Evolutionary conservation across 2,113 vertebrate species (phyloP).

Genomic region (Garra rufa): DNA sequence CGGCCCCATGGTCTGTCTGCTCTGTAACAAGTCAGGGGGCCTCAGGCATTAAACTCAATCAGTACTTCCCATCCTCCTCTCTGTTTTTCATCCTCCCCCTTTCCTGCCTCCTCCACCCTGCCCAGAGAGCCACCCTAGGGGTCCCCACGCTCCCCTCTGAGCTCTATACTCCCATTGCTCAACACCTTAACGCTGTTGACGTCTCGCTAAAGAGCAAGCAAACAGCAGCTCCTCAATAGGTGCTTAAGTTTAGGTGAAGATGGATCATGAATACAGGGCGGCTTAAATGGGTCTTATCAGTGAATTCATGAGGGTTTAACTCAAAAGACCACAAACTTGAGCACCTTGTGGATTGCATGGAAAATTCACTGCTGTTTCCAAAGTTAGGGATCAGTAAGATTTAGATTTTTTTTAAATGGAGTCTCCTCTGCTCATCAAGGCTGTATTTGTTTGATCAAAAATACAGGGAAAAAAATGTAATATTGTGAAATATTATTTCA

Average conservation of each 20-base stretch:
- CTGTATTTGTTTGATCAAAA: too few species aligned
- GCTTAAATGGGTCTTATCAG: conserved; percentile 27
- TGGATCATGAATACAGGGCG: neutral
- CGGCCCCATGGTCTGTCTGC: conserved; percentile 20
- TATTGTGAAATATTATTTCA: too few species aligned
- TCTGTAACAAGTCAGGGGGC: conserved; percentile 36
- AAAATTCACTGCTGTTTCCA: neutral
- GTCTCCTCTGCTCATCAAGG: too few species aligned
- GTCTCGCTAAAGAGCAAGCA: conserved; percentile 36
- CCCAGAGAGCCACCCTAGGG: conserved; percentile 5
- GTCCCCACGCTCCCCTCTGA: neutral
- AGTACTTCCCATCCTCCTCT: conserved; percentile 43
- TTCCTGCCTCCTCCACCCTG: conserved; percentile 15
- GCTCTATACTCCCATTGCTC: conserved; percentile 10
- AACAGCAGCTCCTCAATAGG: conserved; percentile 4
- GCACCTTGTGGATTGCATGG: neutral
- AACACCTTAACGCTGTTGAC: conserved; percentile 31
- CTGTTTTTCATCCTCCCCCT: neutral
- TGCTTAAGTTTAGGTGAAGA: neutral
- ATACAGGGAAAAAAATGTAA: too few species aligned
- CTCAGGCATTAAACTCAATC: conserved; percentile 43
- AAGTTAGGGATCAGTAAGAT: too few species aligned
- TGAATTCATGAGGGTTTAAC: neutral
- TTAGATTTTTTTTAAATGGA: too few species aligned
- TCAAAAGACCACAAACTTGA: neutral